A percentile compares a stretch with the other conserved stretches of the same genome.
Evolutionary conservation across 2,113 vertebrate species (phyloP).

Genomic region (Oostethus manadensis): DNA sequence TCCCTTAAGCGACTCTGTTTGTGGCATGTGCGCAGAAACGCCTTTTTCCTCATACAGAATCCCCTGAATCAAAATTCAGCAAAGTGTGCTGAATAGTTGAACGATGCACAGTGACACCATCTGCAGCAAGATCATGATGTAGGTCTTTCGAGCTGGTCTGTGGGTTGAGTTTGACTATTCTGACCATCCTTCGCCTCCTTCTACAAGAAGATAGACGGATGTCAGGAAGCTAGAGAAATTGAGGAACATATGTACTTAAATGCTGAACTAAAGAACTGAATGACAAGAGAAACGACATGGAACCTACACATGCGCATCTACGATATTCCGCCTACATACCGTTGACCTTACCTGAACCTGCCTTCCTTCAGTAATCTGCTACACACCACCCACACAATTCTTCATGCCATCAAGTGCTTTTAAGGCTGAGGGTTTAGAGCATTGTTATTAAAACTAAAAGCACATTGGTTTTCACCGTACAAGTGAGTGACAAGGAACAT

Average conservation of each 20-base stretch:
- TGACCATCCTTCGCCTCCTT: too few relatives aligned
- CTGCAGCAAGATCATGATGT: too few relatives aligned
- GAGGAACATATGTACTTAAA: neutral
- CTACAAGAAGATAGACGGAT: neutral
- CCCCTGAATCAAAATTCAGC: too few relatives aligned
- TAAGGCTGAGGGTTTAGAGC: slow-evolving; percentile 21
- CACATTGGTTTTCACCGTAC: neutral
- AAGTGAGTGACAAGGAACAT: neutral
- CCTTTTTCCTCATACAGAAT: too few relatives aligned
- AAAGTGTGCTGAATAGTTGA: too few relatives aligned
- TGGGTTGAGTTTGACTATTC: too few relatives aligned
- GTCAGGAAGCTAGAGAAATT: neutral
- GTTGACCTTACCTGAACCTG: slow-evolving; percentile 10
- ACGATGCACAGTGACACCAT: too few relatives aligned
- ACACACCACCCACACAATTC: slow-evolving; percentile 45
- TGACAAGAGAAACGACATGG: slow-evolving; percentile 4
- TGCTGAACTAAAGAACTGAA: neutral
- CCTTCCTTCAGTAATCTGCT: slow-evolving; percentile 20
- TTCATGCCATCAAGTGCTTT: slow-evolving; percentile 34
- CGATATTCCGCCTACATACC: slow-evolving; percentile 1
- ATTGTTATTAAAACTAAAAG: slow-evolving; percentile 28
- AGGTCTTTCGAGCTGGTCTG: too few relatives aligned
- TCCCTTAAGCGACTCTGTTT: too few relatives aligned
- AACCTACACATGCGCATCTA: slow-evolving; percentile 4
- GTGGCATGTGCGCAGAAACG: too few relatives aligned